Conservation (phyloP, 2,113 vertebrate species). For the Eurypyga helias region DNA sequence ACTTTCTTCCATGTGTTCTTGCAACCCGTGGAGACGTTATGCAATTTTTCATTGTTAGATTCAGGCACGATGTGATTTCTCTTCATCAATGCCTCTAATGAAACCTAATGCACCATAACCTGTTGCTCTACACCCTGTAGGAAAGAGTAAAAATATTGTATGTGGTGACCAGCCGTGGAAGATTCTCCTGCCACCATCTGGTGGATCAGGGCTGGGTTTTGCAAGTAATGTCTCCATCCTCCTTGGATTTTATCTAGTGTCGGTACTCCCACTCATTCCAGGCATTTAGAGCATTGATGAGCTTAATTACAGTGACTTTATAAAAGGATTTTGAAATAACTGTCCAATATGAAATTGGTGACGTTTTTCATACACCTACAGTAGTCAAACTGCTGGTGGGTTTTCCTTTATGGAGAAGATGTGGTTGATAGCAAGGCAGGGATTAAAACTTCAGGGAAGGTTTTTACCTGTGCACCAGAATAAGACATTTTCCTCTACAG, state of each 20-base stretch:
- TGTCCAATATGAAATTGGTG: not conserved
- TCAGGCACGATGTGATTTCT: not conserved
- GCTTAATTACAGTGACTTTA: not conserved
- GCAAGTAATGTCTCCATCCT: not conserved
- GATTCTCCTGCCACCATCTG: not conserved
- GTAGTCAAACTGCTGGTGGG: not conserved
- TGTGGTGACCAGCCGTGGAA: not conserved
- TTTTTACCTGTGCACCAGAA: not conserved
- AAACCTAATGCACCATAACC: not conserved
- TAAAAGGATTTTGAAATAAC: not conserved
- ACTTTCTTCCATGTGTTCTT: not conserved
- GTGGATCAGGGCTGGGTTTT: not conserved
- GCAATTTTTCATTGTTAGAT: not conserved
- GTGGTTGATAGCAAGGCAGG: not conserved
- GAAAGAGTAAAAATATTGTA: not conserved
- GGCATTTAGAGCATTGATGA: not conserved
- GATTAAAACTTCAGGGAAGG: not conserved
- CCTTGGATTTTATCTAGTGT: not conserved
- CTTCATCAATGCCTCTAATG: not conserved
- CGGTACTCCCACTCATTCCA: not conserved
- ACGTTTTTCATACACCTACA: not conserved
- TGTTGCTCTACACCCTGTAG: not conserved
- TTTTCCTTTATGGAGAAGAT: not conserved
- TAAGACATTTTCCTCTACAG: not conserved
- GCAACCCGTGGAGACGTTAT: accelerated